These are phyloP conservation scores for Halesus radiatus DNA, from an alignment of 1,140 invertebrate species.

Conservation along the genomic window DNA sequence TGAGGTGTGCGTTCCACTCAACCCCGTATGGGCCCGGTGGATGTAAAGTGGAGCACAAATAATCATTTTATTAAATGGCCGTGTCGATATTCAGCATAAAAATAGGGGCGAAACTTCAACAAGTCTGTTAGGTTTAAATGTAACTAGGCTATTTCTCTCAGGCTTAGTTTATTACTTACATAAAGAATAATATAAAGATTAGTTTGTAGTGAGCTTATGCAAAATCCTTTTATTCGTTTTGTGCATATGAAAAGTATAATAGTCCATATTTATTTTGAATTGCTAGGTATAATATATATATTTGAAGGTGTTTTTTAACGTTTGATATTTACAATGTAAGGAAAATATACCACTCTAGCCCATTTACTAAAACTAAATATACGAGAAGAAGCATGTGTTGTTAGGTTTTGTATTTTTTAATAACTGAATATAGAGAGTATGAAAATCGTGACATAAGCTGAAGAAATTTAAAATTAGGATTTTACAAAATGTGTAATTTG, in stretches of 20 bases:
- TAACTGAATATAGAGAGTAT: slow-evolving; percentile 19
- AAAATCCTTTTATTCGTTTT: too few relatives aligned
- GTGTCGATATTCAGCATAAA: background rate
- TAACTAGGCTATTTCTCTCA: background rate
- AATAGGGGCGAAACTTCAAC: slow-evolving; percentile 14
- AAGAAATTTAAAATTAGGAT: slow-evolving; percentile 17
- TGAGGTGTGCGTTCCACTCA: too few relatives aligned
- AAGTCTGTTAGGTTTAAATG: slow-evolving; percentile 35
- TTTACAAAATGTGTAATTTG: slow-evolving; percentile 11
- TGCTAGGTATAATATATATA: slow-evolving; percentile 33
- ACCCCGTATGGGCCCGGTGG: too few relatives aligned
- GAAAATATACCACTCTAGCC: slow-evolving; percentile 35
- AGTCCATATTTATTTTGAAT: slow-evolving; percentile 21
- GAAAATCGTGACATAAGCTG: background rate
- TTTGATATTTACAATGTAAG: slow-evolving; percentile 40
- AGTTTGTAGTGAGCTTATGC: too few relatives aligned
- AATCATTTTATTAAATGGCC: background rate
- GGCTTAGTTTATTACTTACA: background rate
- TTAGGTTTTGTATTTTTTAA: slow-evolving; percentile 45
- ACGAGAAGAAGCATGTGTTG: slow-evolving; percentile 20
- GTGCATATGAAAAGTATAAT: slow-evolving; percentile 7
- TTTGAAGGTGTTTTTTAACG: slow-evolving; percentile 32
- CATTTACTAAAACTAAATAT: slow-evolving; percentile 24
- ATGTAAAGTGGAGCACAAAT: background rate
- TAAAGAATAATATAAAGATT: too few relatives aligned